A percentile compares a stretch with the other conserved stretches of the same genome.
Conservation (phyloP, 2,797 vertebrate genomes). For the Botia kubotai region DNA sequence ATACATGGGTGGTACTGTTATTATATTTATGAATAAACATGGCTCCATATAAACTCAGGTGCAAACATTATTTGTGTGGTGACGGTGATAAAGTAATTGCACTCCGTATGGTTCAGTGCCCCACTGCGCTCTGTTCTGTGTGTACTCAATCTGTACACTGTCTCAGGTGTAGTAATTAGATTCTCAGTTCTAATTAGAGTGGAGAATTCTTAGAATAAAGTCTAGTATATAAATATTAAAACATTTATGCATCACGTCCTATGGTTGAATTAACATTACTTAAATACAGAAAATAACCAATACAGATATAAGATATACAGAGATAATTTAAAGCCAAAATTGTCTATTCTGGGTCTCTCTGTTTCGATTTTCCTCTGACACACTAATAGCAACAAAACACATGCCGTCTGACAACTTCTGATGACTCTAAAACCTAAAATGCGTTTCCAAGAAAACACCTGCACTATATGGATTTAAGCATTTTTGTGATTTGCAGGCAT, state of each 20-base stretch:
- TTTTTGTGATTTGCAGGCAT: background rate
- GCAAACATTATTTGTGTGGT: background rate
- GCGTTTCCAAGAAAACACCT: background rate
- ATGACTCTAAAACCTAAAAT: background rate
- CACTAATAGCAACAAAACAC: background rate
- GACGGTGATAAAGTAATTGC: slow-evolving; percentile 29
- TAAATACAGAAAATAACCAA: background rate
- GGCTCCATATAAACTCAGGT: slow-evolving; percentile 3
- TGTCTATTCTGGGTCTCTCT: background rate
- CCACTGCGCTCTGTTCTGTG: background rate
- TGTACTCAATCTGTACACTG: background rate
- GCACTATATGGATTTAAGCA: background rate
- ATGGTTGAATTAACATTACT: background rate
- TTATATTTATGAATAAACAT: slow-evolving; percentile 3
- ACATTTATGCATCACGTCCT: background rate
- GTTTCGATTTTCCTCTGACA: background rate
- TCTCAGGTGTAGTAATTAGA: background rate
- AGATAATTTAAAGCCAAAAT: background rate
- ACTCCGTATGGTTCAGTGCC: background rate
- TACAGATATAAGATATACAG: background rate
- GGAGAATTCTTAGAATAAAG: background rate
- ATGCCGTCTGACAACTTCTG: background rate
- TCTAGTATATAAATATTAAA: background rate
- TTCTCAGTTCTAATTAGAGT: background rate
- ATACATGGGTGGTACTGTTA: background rate